Conservation (phyloP, 2,113 vertebrate species). For the Microcebus murinus region DNA sequence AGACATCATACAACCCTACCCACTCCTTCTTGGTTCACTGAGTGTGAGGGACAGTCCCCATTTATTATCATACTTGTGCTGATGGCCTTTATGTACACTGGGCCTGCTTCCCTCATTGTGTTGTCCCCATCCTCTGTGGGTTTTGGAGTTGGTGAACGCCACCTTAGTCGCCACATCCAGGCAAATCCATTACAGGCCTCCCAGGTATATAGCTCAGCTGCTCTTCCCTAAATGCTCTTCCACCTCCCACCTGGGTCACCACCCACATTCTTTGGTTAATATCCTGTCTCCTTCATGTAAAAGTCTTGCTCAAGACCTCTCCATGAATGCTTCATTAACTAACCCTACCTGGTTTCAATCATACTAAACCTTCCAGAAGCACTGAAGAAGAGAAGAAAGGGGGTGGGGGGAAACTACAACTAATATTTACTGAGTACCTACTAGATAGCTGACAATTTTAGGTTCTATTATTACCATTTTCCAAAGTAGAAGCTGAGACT, state of each 20-base stretch:
- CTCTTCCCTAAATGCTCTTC: not conserved
- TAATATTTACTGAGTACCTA: not conserved
- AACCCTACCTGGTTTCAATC: not conserved
- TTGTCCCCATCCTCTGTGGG: not conserved
- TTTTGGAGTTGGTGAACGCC: not conserved
- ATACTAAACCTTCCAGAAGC: not conserved
- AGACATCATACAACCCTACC: not conserved
- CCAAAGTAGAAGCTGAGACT: slow-evolving; percentile 8
- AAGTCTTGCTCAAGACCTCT: not conserved
- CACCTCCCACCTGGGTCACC: not conserved
- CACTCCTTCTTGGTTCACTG: not conserved
- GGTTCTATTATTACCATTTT: not conserved
- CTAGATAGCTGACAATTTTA: not conserved
- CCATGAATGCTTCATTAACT: not conserved
- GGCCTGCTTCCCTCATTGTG: too few relatives aligned
- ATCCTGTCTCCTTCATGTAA: not conserved
- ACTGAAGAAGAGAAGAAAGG: not conserved
- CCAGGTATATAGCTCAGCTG: not conserved
- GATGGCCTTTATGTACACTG: too few relatives aligned
- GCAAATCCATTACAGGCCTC: not conserved
- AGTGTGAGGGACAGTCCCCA: not conserved
- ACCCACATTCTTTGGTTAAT: not conserved
- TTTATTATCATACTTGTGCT: not conserved
- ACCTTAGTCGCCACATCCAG: too few relatives aligned
- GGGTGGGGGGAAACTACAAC: not conserved